Base-by-base conservation (phyloP, 2,113 vertebrate species). In the Neogobius melanostomus region DNA sequence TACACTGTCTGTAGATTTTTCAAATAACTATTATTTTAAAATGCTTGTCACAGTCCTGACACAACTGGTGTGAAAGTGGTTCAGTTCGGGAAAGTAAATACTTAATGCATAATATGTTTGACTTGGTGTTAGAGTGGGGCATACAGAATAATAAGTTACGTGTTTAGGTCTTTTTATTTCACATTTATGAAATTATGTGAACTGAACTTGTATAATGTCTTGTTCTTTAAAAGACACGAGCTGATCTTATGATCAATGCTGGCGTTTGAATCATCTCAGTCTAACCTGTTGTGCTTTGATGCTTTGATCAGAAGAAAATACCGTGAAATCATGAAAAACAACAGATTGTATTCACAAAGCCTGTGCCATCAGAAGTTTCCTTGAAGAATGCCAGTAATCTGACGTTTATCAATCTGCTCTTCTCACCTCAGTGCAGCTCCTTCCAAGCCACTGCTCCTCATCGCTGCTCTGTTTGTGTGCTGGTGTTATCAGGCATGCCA, bases 401-500 rank as follows among this genome's bases (percentile, higher is more conserved):
- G 62, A 6, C 62, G 17, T 56, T 10, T 51, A 66, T 46, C 49
- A 65, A 43, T 71, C 68, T 62, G 59, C 68, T 2, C 53, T 71
- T 78, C 60, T 76, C 77, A 75, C 84, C 82, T 82, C 79, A 17
- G 68, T 51, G 71, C 80, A 65, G 70, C 70, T 71, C 71, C 70
- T 9, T 44, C 59, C 53, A 59, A 57, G 68, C 74, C 42, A 69
- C 56, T 76, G 57, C 4, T 2, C 50, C 54, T 53, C 77, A 90
- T 88, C 78, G 0, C 57, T 3, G 47, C 57, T 64, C 64, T 54
- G 2, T 79, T 73, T 77, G 77, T 81, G 77, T 80, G 77, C 63
- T 46, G 61, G 69, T 47, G 68, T 87, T 82, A 82, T 82, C 87
- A 83, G 36, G 60, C 82, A 81, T 70, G 79, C 28, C 15, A 88